These are phyloP conservation scores for Leucania comma DNA, from an alignment of 2,888 invertebrate genomes.

Conservation along the genomic window DNA sequence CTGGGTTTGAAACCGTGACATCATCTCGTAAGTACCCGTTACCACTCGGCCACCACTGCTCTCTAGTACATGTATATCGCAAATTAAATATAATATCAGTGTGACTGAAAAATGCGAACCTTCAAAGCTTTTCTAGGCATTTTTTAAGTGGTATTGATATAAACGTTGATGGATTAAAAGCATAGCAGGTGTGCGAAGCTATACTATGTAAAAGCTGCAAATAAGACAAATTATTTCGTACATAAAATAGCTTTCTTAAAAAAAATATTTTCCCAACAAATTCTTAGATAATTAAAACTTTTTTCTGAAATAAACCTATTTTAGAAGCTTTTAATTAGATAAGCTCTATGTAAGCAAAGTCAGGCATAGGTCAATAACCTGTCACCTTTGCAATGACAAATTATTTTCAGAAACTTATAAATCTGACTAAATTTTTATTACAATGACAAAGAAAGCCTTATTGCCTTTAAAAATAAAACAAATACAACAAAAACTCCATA, in stretches of 20 bases:
- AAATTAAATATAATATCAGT: not conserved
- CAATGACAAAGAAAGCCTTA: no score
- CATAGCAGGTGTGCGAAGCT: not conserved
- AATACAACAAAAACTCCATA: no score
- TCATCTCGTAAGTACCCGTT: no score
- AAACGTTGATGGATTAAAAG: not conserved
- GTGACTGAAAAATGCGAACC: not conserved
- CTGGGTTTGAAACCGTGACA: no score
- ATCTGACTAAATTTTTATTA: no score
- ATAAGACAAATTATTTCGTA: not conserved
- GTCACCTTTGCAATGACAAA: slow-evolving; percentile 11
- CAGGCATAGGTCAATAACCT: not conserved
- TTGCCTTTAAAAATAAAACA: no score
- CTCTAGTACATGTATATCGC: no score
- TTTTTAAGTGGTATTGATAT: not conserved
- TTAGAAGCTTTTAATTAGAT: slow-evolving; percentile 34
- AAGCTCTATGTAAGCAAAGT: slow-evolving; percentile 2
- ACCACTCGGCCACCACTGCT: no score
- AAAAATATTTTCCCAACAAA: not conserved
- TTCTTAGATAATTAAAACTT: not conserved
- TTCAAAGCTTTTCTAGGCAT: not conserved
- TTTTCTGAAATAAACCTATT: slow-evolving; percentile 17
- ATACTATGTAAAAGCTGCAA: not conserved
- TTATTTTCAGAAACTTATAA: not conserved
- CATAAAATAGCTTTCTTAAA: no score